Conservation (phyloP, 1,140 invertebrate genomes). For the Platyscapa corneri region DNA sequence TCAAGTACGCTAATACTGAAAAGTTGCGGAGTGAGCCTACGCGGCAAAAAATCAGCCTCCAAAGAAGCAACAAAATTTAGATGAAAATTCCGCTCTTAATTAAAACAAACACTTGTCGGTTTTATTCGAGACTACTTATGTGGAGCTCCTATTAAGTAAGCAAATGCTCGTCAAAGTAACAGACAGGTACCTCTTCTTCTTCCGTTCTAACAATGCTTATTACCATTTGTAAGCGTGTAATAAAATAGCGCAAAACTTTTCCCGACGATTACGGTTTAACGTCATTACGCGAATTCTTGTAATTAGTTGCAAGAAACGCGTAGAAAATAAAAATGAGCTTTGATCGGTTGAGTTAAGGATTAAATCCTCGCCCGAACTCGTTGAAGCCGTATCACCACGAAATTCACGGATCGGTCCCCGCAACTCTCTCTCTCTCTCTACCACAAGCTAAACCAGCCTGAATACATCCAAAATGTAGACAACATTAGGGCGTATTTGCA, state of each 20-base stretch:
- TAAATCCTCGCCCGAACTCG: no score
- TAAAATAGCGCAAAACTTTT: no score
- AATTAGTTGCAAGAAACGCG: background rate
- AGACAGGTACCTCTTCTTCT: no score
- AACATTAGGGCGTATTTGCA: background rate
- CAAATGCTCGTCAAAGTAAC: background rate
- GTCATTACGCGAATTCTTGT: no score
- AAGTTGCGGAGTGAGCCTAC: background rate
- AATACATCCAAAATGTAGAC: background rate
- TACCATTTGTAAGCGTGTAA: no score
- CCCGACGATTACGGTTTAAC: no score
- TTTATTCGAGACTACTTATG: background rate
- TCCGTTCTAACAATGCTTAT: no score
- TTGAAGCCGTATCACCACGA: background rate
- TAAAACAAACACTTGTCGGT: background rate
- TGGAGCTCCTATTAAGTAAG: background rate
- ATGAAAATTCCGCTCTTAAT: background rate
- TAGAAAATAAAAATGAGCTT: no score
- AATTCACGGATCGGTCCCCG: background rate
- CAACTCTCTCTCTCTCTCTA: background rate
- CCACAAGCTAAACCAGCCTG: background rate
- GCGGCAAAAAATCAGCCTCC: background rate
- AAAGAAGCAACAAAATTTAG: background rate
- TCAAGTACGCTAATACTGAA: no score
- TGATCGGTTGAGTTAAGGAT: no score